Evolutionary conservation across 2,797 vertebrate genomes (phyloP), one percentile per base, ranked within the genome.

Genomic region (Hipposideros larvatus): DNA sequence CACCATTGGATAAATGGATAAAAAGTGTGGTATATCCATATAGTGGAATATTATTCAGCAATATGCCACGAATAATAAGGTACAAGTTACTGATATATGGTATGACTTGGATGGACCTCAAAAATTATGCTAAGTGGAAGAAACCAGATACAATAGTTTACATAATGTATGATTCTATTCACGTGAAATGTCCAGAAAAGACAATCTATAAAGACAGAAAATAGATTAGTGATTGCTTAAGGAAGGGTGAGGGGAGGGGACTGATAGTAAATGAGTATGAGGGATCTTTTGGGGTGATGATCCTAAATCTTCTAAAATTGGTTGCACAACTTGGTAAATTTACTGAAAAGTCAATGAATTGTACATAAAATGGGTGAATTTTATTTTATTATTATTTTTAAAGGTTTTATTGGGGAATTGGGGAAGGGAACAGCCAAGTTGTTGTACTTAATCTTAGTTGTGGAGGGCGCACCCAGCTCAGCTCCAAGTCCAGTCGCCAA

Each of bases 71-170:
- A 43, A 26, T 68, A 65, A 48, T 85, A 83, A 31, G 7, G 31
- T 51, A 28, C 11, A 74, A 55, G 57, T 34, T 51, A 28, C 26
- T 87, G 43, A 53, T 82, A 48, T 8, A 0, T 80, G 16, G 18
- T 80, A 0, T 90, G 65, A 87, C 18, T n/a, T 84, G 43, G 1
- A 6, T 86, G 41, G 24, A 66, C 59, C 51, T 87, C 28, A 31
- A 59, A 55, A 92, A 16, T 70, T 91, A 57, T 90, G 74, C 34
- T 51, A 61, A 89, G 78, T 92, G 48, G 74, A 74, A 53, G 75
- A 63, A 83, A 24, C 34, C 24, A 70, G 75, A 26, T 82, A 83
- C 2, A 70, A 57, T 19, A 73, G 46, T 28, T 48, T 10, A 59
- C 5, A 14, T 89, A 77, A 37, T 90, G 1, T 90, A 43, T 57